These are phyloP conservation scores for Butastur rufipennis DNA, from an alignment of 2,113 vertebrate genomes.

Conservation along the genomic window DNA sequence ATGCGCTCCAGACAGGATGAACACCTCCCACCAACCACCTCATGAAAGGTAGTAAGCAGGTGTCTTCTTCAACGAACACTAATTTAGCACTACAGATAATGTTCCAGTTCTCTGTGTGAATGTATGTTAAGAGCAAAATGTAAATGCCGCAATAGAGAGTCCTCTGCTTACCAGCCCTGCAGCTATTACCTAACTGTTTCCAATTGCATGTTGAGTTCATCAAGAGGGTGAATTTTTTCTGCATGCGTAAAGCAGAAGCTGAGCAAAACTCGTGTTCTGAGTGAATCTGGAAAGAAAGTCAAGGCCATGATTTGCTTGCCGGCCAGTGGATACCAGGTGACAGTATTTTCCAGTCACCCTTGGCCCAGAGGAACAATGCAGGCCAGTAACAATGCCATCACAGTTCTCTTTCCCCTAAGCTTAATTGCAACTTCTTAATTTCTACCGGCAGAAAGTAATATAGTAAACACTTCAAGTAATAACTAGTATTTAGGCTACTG, in stretches of 20 bases:
- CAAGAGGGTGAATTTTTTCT: neutral
- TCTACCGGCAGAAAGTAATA: neutral
- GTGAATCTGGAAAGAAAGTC: neutral
- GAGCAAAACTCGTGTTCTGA: neutral
- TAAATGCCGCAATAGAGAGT: neutral
- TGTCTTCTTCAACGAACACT: fast-evolving
- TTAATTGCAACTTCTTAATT: neutral
- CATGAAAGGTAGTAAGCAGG: fast-evolving
- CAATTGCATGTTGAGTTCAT: neutral
- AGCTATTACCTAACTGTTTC: neutral
- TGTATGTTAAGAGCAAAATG: fast-evolving
- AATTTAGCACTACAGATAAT: neutral
- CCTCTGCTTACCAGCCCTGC: neutral
- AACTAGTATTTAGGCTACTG: neutral
- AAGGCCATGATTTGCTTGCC: fast-evolving
- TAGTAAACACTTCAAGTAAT: neutral
- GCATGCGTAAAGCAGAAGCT: neutral
- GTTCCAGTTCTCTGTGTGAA: neutral
- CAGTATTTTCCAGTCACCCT: neutral
- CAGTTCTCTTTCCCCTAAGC: neutral
- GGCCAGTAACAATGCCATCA: neutral
- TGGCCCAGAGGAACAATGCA: neutral
- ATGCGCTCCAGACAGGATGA: fast-evolving
- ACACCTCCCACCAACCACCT: fast-evolving
- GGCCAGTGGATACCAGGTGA: neutral